Base-by-base conservation (phyloP, 2,888 invertebrate species). In the Galerucella calmariensis region DNA sequence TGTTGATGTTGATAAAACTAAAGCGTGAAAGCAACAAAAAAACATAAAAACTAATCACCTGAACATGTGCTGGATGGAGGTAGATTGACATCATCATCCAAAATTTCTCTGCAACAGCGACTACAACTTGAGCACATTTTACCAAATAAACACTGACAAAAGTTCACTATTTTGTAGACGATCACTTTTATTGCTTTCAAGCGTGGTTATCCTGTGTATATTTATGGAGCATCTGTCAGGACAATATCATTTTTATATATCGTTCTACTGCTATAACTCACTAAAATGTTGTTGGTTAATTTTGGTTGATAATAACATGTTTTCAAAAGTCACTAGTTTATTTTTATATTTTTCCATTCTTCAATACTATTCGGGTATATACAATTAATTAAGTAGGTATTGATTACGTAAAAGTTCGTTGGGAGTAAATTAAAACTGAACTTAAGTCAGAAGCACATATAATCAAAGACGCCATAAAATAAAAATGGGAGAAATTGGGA, bases 101-200 rank as follows among this genome's bases (percentile, higher is more conserved):
- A 85, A 72, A 84, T 85, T 74, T 84, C 84, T 77, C 83, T 82
- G 81, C 87, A 87, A 79, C 87, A 87, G 59, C 83, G 84, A 80
- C 87, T 87, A 79, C 87, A 87, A 81, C 86, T 85, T 80, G 87
- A 86, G 83, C 87, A 87, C 87, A 87, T 87, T 73, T 69, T 73
- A 75, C 14, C 1, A 12, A 48, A 12, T 8, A 2, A 46, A 65
- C 46, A 16, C 44, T 46, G 6, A 41, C 10, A n/a, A 10, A 44
- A 44, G 44, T 20, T 11, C 41, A 65, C 63, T 46, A 65, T n/a
- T 16, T 46, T 16, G 11, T 65, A 11, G 10, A 12, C 6, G 14
- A 41, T 35, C 62, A 62, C 27, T 62, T 27, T 35, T n/a, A 62
- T 62, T 35, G 9, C 35, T 41, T n/a, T 3, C 6, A 62, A 41